Evolutionary conservation across 2,113 vertebrate species (phyloP).

Genomic region (Pelecanoides urinatrix): DNA sequence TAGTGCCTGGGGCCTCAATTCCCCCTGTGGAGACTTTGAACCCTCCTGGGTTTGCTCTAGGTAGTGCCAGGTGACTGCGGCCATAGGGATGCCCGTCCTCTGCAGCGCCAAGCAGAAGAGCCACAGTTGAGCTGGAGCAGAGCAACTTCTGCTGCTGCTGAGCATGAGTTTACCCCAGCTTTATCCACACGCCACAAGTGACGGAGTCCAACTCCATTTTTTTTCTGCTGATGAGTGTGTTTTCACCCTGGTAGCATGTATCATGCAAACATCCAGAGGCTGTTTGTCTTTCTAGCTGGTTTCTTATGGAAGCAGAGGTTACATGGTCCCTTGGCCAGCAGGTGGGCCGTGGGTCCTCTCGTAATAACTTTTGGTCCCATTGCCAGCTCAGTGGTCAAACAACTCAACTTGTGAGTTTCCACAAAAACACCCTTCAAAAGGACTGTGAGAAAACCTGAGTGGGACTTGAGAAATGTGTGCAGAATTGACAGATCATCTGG

Average conservation of each 20-base stretch:
- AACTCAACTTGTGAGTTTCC: background rate
- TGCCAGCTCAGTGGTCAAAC: background rate
- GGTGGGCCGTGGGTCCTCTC: background rate
- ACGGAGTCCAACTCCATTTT: background rate
- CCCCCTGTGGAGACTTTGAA: background rate
- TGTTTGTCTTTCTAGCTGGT: background rate
- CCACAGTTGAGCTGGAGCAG: background rate
- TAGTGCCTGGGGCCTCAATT: background rate
- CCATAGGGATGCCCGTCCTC: background rate
- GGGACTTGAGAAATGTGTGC: background rate
- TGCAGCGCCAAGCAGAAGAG: accelerated
- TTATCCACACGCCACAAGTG: background rate
- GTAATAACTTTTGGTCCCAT: background rate
- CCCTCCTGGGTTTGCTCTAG: background rate
- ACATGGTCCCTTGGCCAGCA: background rate
- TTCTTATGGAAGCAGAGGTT: background rate
- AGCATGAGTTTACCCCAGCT: background rate
- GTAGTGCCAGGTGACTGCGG: background rate
- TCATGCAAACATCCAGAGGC: background rate
- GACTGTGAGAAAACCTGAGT: background rate
- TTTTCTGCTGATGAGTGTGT: background rate
- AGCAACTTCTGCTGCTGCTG: background rate
- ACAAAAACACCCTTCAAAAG: background rate
- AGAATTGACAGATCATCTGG: background rate
- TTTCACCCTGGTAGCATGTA: background rate